A percentile compares a stretch with the other conserved stretches of the same genome.
These are phyloP conservation scores for Caenorhabditis sinica DNA, from an alignment of 2,888 invertebrate species.

Conservation along the genomic window DNA sequence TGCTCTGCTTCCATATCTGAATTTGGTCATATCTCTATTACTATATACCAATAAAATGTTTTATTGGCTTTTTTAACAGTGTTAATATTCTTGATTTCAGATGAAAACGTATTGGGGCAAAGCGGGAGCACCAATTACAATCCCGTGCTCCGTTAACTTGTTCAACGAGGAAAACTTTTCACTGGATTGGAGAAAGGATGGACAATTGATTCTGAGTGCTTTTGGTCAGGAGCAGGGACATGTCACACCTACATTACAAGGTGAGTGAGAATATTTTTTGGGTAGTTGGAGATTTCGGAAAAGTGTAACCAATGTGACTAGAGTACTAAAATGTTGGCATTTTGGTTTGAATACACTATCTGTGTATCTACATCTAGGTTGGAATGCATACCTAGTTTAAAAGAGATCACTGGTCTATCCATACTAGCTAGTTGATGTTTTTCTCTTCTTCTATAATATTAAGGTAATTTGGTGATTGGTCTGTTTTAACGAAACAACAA, in stretches of 20 bases:
- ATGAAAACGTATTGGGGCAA: slow-evolving; percentile 77
- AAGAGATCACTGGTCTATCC: too few species aligned
- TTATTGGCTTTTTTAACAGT: too few species aligned
- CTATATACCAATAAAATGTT: background rate
- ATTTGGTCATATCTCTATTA: background rate
- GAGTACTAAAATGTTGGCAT: too few species aligned
- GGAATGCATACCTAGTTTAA: too few species aligned
- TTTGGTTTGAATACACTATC: too few species aligned
- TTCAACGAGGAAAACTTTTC: slow-evolving; percentile 68
- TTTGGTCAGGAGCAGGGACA: slow-evolving; percentile 75
- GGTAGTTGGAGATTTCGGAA: too few species aligned
- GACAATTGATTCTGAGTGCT: slow-evolving; percentile 75
- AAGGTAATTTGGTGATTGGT: too few species aligned
- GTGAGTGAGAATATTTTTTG: too few species aligned
- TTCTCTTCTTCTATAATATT: background rate
- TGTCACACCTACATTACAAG: slow-evolving; percentile 74
- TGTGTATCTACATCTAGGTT: too few species aligned
- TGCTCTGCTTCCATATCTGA: slow-evolving; percentile 4
- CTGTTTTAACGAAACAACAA: background rate
- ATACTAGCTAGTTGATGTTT: background rate
- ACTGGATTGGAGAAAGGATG: slow-evolving; percentile 78
- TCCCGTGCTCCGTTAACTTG: slow-evolving; percentile 71
- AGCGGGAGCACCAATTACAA: slow-evolving; percentile 69
- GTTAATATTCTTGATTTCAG: slow-evolving; percentile 63
- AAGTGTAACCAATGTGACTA: too few species aligned